These are phyloP conservation scores for Bibio marci DNA, from an alignment of 2,888 invertebrate species.

Conservation along the genomic window DNA sequence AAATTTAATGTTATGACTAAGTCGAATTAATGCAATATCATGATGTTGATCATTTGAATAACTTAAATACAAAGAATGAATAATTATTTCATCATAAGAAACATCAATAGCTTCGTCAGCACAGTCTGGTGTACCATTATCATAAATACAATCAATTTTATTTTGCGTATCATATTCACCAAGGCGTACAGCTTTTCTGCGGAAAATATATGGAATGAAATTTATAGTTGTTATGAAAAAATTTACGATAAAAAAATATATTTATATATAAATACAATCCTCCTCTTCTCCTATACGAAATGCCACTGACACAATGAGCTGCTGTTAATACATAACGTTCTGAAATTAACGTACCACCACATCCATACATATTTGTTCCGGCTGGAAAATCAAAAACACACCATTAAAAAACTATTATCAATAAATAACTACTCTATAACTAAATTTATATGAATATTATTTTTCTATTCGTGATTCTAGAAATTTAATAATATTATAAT, in stretches of 20 bases:
- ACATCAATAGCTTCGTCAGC: constrained; percentile 46
- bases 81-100: constrained; percentile 17
- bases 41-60: constrained; percentile 15
- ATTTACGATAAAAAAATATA: not conserved
- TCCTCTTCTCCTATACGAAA: too few species aligned
- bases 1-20: constrained; percentile 16
- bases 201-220: not conserved
- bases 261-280: not conserved
- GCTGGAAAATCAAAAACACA: too few species aligned
- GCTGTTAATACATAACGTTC: too few species aligned
- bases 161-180: constrained; percentile 48
- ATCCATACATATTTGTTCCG: too few species aligned
- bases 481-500: not conserved
- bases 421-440: too few species aligned
- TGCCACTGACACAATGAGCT: too few species aligned
- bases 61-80: constrained; percentile 18
- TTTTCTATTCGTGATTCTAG: too few species aligned
- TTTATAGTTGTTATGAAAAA: not conserved
- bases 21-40: constrained; percentile 26
- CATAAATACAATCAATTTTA: constrained; percentile 39
- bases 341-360: too few species aligned
- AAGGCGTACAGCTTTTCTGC: constrained; percentile 33
- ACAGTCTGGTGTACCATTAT: constrained; percentile 31
- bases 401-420: too few species aligned
- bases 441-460: too few species aligned